Conservation (phyloP, 2,888 invertebrate genomes). For the Calameuta filiformis region DNA sequence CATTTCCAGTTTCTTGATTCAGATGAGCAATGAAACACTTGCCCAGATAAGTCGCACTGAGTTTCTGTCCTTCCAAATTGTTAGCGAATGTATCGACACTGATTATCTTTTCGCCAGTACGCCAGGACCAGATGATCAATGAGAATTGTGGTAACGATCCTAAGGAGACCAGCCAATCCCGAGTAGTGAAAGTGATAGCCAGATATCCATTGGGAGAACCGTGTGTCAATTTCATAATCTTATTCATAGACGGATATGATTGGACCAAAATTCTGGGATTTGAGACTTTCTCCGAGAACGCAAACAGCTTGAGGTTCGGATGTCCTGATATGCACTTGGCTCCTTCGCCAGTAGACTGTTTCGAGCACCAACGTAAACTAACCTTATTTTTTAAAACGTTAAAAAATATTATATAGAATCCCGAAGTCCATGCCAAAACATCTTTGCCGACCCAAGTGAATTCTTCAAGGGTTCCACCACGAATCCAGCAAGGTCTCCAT, state of each 20-base stretch:
- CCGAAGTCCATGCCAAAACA: slow-evolving; percentile 53
- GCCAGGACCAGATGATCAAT: slow-evolving; percentile 77
- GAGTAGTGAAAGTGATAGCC: slow-evolving; percentile 46
- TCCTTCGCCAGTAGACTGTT: slow-evolving; percentile 44
- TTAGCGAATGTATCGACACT: slow-evolving; percentile 52
- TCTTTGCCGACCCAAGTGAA: slow-evolving; percentile 54
- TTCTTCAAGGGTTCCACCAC: slow-evolving; percentile 49
- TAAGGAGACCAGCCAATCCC: slow-evolving; percentile 47
- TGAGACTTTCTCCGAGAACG: slow-evolving; percentile 73
- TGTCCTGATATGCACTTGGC: slow-evolving; percentile 53
- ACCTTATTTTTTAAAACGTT: slow-evolving; percentile 34
- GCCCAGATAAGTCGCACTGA: slow-evolving; percentile 35
- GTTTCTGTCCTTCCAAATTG: slow-evolving; percentile 45
- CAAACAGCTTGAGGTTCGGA: slow-evolving; percentile 67
- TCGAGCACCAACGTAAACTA: slow-evolving; percentile 37
- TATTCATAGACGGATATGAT: slow-evolving; percentile 72
- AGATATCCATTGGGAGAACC: slow-evolving; percentile 42
- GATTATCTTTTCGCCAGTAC: slow-evolving; percentile 70
- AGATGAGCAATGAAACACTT: slow-evolving; percentile 46
- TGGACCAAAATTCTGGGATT: slow-evolving; percentile 72
- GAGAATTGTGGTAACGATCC: slow-evolving; percentile 56
- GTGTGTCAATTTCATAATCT: slow-evolving; percentile 47
- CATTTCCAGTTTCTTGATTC: slow-evolving; percentile 43
- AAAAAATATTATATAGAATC: slow-evolving; percentile 50
- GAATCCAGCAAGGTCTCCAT: slow-evolving; percentile 51